Evolutionary conservation across 2,888 invertebrate genomes (phyloP).

Genomic region (Melieria crassipennis): DNA sequence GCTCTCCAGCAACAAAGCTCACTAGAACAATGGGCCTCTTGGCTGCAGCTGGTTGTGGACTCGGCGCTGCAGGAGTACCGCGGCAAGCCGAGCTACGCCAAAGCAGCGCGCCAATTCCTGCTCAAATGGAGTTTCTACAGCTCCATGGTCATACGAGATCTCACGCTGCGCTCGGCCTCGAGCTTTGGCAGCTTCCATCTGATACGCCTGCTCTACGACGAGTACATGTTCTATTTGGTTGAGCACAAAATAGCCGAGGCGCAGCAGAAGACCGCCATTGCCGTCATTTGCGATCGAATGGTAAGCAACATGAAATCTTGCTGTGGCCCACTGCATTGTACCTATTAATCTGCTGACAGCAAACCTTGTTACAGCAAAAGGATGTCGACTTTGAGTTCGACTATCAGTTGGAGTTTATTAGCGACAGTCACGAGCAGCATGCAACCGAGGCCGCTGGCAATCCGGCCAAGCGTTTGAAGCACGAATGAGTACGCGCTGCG

Average conservation of each 20-base stretch:
- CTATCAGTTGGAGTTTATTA: conserved; percentile 63
- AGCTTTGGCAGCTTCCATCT: conserved; percentile 99
- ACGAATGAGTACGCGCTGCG: conserved; percentile 55
- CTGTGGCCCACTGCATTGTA: background rate
- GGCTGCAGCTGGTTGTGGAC: conserved; percentile 95
- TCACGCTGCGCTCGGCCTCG: conserved; percentile 94
- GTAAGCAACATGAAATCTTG: conserved; percentile 46
- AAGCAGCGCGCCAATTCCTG: conserved; percentile 90
- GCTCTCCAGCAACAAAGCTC: conserved; percentile 91
- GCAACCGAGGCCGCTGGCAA: conserved; percentile 24
- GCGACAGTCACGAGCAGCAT: conserved; percentile 47
- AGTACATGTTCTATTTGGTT: conserved; percentile 98
- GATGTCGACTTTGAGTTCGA: conserved; percentile 62
- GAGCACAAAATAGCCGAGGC: conserved; percentile 96
- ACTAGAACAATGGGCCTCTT: conserved; percentile 96
- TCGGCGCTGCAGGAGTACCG: conserved; percentile 89
- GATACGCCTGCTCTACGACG: conserved; percentile 96
- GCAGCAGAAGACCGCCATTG: conserved; percentile 90
- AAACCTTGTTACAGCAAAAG: conserved; percentile 50
- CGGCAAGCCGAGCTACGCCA: conserved; percentile 82
- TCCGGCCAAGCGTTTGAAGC: conserved; percentile 59
- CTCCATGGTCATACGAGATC: conserved; percentile 97
- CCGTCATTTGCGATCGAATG: conserved; percentile 79
- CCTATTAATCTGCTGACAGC: background rate
- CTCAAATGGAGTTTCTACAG: conserved; percentile 99